These are phyloP conservation scores for Aphyosemion australe DNA, from an alignment of 2,113 vertebrate genomes.

Conservation along the genomic window DNA sequence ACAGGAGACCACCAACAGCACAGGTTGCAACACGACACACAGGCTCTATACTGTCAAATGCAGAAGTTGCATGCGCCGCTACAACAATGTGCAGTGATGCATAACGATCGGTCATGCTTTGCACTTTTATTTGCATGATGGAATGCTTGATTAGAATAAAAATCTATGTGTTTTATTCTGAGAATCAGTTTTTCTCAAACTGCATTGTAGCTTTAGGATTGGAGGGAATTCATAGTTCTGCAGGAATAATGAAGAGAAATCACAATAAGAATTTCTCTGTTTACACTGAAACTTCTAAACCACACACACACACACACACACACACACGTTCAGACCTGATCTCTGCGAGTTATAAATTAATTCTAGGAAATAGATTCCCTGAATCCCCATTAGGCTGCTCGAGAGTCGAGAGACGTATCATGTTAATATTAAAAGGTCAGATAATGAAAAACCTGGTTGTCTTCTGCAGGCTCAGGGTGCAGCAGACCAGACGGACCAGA, in stretches of 20 bases:
- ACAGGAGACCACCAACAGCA: slow-evolving; percentile 76
- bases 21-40: slow-evolving; percentile 2
- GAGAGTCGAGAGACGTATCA: not conserved
- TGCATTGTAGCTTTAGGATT: too few relatives aligned
- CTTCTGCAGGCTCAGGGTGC: slow-evolving; percentile 31
- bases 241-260: too few relatives aligned
- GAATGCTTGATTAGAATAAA: too few relatives aligned
- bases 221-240: too few relatives aligned
- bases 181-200: too few relatives aligned
- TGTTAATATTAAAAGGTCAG: not conserved
- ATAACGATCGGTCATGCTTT: too few relatives aligned
- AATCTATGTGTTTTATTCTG: too few relatives aligned
- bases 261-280: too few relatives aligned
- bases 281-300: too few relatives aligned
- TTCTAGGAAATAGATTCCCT: slow-evolving; percentile 13
- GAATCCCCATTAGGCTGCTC: not conserved
- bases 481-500: slow-evolving; percentile 39
- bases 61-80: not conserved
- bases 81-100: not conserved
- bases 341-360: not conserved
- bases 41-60: too few relatives aligned
- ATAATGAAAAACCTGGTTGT: slow-evolving; percentile 4
- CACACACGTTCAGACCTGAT: slow-evolving; percentile 20
- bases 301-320: too few relatives aligned
- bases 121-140: not conserved